Evolutionary conservation across 2,888 invertebrate species (phyloP), one percentile per base, ranked within the genome.

Genomic region (Trachelus tabidus): DNA sequence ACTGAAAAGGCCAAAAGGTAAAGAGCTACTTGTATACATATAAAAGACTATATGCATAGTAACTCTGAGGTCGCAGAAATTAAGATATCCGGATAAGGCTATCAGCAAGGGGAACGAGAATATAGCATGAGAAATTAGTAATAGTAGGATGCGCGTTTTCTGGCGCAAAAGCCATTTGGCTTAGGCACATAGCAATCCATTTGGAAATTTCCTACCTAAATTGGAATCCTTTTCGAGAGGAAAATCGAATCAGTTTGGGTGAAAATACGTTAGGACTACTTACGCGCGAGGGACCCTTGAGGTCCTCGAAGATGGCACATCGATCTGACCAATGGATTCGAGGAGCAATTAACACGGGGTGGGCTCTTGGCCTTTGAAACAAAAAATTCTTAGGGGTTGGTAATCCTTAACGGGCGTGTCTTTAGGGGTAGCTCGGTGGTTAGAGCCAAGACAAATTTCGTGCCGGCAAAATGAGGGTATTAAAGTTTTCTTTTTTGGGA

Each of bases 381-480:
- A 56, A 56, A 56, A 56, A 56, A 56, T 56, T 56, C 56, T 56
- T 56, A 56, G 33, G 33, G 71, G 71, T 34, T 33, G 33, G 71
- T 71, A 71, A 71, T 71, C 71, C 71, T 71, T 71, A 34, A 34
- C 71, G 33, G 33, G 33, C 71, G 71, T 71, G 34, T 71, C 71
- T 71, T 71, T 71, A 34, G 15, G 34, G 71, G 71, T 31, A 33
- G 71, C 15, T 34, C 12, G 31, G 71, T 71, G 71, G 71, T 71
- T 71, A 71, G 71, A 71, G 74, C 37, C 35, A 74, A 35, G 74
- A 74, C 37, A 37, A 74, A 74, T 74, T 71, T 74, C 74, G 74
- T 34, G 35, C 74, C 35, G 74, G 74, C 23, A 37, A 74, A 76
- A 76, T 69, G 76, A 76, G 76, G 34, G 73, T 76, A 76, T 76